Conservation (phyloP, 2,113 vertebrate species). For the Triplophysa siluroides region DNA sequence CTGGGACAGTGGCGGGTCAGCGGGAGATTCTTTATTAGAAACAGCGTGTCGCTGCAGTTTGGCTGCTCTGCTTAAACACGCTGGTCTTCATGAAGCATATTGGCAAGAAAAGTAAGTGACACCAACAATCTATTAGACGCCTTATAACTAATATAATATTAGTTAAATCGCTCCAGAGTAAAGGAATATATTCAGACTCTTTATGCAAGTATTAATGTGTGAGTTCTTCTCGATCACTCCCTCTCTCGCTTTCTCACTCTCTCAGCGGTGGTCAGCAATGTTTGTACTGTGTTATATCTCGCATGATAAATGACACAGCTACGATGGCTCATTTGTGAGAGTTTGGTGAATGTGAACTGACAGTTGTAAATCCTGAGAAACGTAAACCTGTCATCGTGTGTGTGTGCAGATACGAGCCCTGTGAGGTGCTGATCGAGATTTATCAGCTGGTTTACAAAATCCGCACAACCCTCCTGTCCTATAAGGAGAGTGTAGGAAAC, state of each 20-base stretch:
- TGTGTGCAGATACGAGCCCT: conserved; percentile 71
- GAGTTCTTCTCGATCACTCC: not conserved
- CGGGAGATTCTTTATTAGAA: conserved; percentile 71
- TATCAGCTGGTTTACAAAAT: conserved; percentile 78
- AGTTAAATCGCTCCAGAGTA: not conserved
- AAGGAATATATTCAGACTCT: conserved; percentile 14
- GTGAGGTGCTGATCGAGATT: conserved; percentile 73
- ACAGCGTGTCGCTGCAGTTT: conserved; percentile 76
- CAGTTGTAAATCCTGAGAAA: conserved; percentile 17
- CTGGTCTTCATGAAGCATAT: conserved; percentile 73
- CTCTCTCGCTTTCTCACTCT: not conserved
- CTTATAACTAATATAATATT: conserved; percentile 5
- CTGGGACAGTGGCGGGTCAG: conserved; percentile 71
- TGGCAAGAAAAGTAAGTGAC: conserved; percentile 74
- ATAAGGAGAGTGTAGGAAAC: conserved; percentile 68
- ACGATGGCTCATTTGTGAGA: conserved; percentile 25
- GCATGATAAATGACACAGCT: conserved; percentile 20
- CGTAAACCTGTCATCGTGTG: not conserved
- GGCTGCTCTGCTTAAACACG: conserved; percentile 78
- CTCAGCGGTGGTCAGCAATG: not conserved
- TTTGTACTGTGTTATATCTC: not conserved
- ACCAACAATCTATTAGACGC: not conserved
- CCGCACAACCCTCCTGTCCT: conserved; percentile 71
- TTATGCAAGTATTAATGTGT: conserved; percentile 11
- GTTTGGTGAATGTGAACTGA: conserved; percentile 6